Evolutionary conservation across 2,113 vertebrate genomes (phyloP).

Genomic region (Hepsetus odoe): DNA sequence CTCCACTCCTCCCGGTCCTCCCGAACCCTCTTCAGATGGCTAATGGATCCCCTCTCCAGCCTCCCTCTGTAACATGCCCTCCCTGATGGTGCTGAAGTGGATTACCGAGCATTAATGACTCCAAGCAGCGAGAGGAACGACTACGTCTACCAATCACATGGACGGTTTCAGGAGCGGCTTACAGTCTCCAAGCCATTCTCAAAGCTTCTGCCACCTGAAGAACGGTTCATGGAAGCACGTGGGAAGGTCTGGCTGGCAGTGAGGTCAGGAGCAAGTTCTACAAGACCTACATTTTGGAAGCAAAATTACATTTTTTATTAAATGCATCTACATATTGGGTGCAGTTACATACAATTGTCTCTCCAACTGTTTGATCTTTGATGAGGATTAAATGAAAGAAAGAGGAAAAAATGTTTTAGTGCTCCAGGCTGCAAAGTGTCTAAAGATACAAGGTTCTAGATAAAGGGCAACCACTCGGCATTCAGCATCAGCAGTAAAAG

Average conservation of each 20-base stretch:
- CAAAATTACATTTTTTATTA: too few relatives aligned
- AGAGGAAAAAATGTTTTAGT: too few relatives aligned
- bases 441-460: too few relatives aligned
- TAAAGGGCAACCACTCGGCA: too few relatives aligned
- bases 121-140: slow-evolving; percentile 6
- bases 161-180: not conserved
- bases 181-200: not conserved
- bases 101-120: slow-evolving; percentile 34
- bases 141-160: slow-evolving; percentile 23
- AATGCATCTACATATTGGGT: too few relatives aligned
- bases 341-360: too few relatives aligned
- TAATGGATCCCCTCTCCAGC: slow-evolving; percentile 41
- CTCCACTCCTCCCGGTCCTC: not conserved
- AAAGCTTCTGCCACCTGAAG: not conserved
- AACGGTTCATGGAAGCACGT: slow-evolving; percentile 18
- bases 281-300: too few relatives aligned
- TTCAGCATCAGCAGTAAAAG: too few relatives aligned
- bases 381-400: too few relatives aligned
- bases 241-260: not conserved
- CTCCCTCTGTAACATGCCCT: slow-evolving; percentile 11
- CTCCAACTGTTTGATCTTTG: too few relatives aligned
- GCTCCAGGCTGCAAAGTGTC: too few relatives aligned
- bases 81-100: slow-evolving; percentile 33
- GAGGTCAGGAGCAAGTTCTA: too few relatives aligned
- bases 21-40: slow-evolving; percentile 7